Base-by-base conservation (phyloP, 2,113 vertebrate species). In the Hypocryptadius cinnamomeus region DNA sequence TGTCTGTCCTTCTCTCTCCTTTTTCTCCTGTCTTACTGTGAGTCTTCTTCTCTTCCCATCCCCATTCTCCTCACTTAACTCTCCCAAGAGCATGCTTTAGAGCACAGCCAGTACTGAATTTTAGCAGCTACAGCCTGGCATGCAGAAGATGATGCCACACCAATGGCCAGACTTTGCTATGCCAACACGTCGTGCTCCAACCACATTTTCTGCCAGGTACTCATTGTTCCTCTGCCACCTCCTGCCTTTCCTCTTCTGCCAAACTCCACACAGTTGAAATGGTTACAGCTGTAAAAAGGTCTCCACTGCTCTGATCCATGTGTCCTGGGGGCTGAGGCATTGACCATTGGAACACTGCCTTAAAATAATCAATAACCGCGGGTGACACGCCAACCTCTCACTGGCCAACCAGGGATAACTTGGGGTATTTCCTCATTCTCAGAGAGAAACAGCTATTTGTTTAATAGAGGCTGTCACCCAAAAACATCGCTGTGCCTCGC, bases 291-390 rank as follows among this genome's bases (percentile, higher is more conserved):
- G 59, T 35, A 59, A 50, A 85, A 84, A 92, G 15, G 50, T 53
- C 80, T 81, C 48, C 0, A 2, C 44, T 40, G 50, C 69, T 73
- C 45, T 0, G 0, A 42, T 83, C 61, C 68, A 21, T 1, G 0
- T 92, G 79, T 81, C 88, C 92, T 0, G 1, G 13, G 90, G 87
- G 59, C 24, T 3, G 4, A 73, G 47, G 81, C 95, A 97, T 97
- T 95, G 96, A 97, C 93, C 92, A 68, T 65, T 97, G 96, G 96
- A 97, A 95, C 92, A 74, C 86, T 93, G 95, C 92, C 94, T 87
- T 59, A 70, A 91, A 84, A 70, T 83, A 91, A 90, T 96, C 95
- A 84, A 94, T 97, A 81, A 9, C 7, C 0, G 4, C 0, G 86
- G 63, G 69, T 93, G 88, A 57, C 92, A 73, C 0, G 4, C 79